phyloP scores from a whole-genome alignment of 2,797 vertebrate genomes.

The Muraenolepis orangiensis region DNA sequence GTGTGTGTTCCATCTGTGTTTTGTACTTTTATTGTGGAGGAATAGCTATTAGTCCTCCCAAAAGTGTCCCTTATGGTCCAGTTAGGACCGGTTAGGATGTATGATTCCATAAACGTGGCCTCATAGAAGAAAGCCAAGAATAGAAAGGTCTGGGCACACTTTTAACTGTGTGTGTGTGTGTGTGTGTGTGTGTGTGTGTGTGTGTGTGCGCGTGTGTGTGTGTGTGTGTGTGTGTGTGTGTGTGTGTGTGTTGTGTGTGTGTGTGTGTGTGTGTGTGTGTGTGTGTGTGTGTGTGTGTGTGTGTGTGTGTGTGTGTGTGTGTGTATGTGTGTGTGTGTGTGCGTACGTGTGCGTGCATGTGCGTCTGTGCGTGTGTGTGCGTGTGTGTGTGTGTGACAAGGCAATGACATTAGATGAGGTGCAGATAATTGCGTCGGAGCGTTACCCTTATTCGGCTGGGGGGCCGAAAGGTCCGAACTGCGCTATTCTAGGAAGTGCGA shows the following conservation, averaged over 20 bases:
- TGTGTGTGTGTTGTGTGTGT: not conserved
- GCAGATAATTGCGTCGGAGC: too few relatives aligned
- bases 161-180: not conserved
- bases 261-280: too few relatives aligned
- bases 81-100: conserved; percentile 14
- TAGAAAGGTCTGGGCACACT: too few relatives aligned
- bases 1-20: conserved; percentile 7
- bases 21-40: conserved; percentile 12
- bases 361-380: too few relatives aligned
- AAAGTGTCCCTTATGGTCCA: conserved; percentile 6
- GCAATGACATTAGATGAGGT: not conserved
- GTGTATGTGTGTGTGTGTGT: not conserved
- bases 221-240: not conserved
- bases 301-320: not conserved
- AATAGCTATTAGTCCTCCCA: not conserved
- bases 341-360: not conserved
- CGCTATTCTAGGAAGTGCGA: too few relatives aligned
- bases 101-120: not conserved
- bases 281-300: not conserved
- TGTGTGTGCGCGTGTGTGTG: not conserved
- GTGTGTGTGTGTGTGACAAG: not conserved
- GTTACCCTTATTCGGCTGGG: too few relatives aligned
- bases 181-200: not conserved
- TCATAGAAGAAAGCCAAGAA: not conserved
- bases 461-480: too few relatives aligned